Conservation (phyloP, 2,797 vertebrate species). For the Chloroceryle inda region DNA sequence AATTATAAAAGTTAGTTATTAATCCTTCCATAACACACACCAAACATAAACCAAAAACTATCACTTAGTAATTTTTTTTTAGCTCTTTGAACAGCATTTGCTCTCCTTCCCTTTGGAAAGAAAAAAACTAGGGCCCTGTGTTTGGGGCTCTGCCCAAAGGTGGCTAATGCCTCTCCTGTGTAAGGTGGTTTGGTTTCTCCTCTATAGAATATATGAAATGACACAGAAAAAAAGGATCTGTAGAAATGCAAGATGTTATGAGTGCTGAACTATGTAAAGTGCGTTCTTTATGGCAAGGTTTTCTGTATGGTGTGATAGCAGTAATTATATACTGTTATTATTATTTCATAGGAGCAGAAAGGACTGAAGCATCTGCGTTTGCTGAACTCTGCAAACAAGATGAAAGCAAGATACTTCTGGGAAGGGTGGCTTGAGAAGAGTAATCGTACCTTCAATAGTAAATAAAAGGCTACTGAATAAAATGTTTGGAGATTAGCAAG, state of each 20-base stretch:
- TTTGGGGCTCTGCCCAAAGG: not conserved
- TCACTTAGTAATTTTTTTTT: not conserved
- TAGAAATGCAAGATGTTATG: not conserved
- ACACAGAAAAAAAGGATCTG: not conserved
- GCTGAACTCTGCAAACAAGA: slow-evolving; percentile 45
- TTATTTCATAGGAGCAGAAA: not conserved
- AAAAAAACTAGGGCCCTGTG: fast-evolving
- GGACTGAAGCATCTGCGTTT: slow-evolving; percentile 12
- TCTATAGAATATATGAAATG: not conserved
- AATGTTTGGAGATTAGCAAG: slow-evolving; percentile 65
- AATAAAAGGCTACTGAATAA: slow-evolving; percentile 26
- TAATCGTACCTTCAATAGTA: slow-evolving; percentile 56
- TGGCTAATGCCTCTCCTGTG: fast-evolving
- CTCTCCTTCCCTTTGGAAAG: not conserved
- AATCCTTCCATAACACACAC: not conserved
- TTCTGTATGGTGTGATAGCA: not conserved
- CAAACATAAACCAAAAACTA: not conserved
- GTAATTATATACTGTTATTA: not conserved
- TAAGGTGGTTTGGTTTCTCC: not conserved
- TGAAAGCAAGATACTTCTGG: not conserved
- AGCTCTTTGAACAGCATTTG: not conserved
- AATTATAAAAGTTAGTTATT: not conserved
- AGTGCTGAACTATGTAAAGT: not conserved
- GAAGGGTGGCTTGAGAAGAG: not conserved
- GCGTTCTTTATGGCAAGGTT: not conserved